Percentiles rank a stretch among this genome's conserved stretches.
These are phyloP conservation scores for Steinernema khuongi DNA, from an alignment of 1,140 invertebrate species.

Conservation along the genomic window DNA sequence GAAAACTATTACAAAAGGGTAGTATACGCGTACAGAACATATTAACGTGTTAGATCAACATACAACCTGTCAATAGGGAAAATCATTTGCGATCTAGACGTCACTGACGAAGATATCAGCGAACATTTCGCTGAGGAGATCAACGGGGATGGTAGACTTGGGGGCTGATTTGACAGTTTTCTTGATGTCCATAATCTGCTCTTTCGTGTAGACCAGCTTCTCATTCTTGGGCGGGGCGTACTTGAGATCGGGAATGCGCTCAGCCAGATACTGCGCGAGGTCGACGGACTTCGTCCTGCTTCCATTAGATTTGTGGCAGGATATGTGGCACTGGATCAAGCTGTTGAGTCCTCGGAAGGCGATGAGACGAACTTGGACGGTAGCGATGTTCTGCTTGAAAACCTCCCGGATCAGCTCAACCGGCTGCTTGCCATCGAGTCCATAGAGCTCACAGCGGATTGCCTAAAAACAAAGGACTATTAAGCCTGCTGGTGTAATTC, in stretches of 20 bases:
- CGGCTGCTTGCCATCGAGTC: not conserved
- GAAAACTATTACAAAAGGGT: too few relatives aligned
- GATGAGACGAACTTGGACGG: not conserved
- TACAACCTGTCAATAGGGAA: not conserved
- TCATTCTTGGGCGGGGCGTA: not conserved
- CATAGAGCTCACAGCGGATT: conserved; percentile 1
- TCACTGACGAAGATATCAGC: not conserved
- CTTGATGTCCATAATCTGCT: not conserved
- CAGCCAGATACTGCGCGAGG: not conserved
- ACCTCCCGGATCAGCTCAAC: not conserved
- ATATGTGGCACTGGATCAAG: not conserved
- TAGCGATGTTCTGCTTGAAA: not conserved
- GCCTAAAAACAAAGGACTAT: not conserved
- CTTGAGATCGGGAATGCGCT: not conserved
- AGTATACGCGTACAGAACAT: not conserved
- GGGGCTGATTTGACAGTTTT: not conserved
- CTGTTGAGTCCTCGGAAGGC: conserved; percentile 2
- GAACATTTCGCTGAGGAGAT: conserved; percentile 13
- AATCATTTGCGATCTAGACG: not conserved
- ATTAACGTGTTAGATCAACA: not conserved
- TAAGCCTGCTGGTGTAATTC: not conserved
- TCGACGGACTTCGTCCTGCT: not conserved
- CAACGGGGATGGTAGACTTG: not conserved
- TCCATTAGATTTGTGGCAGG: not conserved
- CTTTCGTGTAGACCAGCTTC: not conserved